Base-by-base conservation (phyloP, 2,888 invertebrate genomes). In the Archips crataeganus region DNA sequence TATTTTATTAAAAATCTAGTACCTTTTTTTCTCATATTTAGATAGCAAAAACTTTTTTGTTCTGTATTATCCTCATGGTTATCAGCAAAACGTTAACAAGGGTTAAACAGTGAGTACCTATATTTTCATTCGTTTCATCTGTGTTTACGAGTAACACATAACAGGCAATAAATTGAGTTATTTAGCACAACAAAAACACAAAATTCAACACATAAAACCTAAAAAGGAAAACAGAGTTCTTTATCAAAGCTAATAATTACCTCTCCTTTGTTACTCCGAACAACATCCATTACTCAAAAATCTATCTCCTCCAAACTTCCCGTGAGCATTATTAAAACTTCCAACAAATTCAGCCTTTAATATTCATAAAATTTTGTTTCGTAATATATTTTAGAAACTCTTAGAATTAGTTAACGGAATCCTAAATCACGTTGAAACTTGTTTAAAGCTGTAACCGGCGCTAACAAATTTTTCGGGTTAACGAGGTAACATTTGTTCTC, bases 401-500 rank as follows among this genome's bases (percentile, higher is more conserved):
- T 74, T 77, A 77, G 76, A 77, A 77, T 72, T 78, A 77, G 79
- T 81, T 77, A 70, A 75, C 80, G 80, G 80, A 80, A 73, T 75
- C 75, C 78, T 76, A 78, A 77, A 78, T 76, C 78, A 71, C 75
- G 75, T 77, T 76, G 75, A 76, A 79, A 79, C 77, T 79, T 80
- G 80, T 78, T 78, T 77, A 78, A 79, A 80, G 80, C 77, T 80
- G 77, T 76, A 79, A 78, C 66, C 60, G 75, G 76, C 66, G 74
- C 67, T 73, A 76, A 76, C 75, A 80, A 84, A 82, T 87, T 86
- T 83, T 86, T 82, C 76, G 83, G 84, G 80, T 81, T 88, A 89
- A 88, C 85, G 87, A 87, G 83, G 83, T 82, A 84, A 86, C 90
- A 86, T 89, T 90, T 90, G 88, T 89, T 87, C 82, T 81, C 80